These are phyloP conservation scores for Solenodon paradoxus DNA, from an alignment of 2,113 vertebrate genomes.

Conservation along the genomic window DNA sequence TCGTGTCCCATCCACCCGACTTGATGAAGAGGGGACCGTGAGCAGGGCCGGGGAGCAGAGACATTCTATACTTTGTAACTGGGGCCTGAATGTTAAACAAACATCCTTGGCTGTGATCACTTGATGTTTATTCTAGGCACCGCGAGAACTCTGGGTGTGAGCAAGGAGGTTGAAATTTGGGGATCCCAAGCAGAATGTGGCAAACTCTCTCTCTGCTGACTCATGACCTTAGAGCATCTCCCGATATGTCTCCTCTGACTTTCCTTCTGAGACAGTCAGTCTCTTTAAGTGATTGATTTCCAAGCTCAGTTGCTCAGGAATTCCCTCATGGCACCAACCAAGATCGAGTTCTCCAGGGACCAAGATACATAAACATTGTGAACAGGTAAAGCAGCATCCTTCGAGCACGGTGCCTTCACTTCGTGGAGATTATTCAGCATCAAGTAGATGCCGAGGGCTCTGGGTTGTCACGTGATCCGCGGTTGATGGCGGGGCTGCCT, in stretches of 20 bases:
- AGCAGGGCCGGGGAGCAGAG: rapidly evolving
- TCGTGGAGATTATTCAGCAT: too few species aligned
- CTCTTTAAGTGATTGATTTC: neutral
- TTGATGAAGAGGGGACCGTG: too few species aligned
- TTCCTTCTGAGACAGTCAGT: neutral
- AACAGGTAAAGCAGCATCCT: rapidly evolving
- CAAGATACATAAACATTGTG: too few species aligned
- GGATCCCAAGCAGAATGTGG: too few species aligned
- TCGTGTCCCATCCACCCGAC: neutral
- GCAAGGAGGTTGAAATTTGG: neutral
- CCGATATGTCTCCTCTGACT: neutral
- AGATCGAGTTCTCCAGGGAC: neutral
- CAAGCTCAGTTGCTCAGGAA: neutral
- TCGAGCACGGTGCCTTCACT: neutral
- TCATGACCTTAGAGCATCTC: neutral
- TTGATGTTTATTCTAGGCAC: neutral
- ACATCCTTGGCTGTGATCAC: rapidly evolving
- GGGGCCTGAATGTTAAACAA: neutral
- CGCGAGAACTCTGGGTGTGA: too few species aligned
- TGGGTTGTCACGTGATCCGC: too few species aligned
- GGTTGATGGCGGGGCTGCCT: too few species aligned
- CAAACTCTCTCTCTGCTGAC: neutral
- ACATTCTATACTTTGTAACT: neutral
- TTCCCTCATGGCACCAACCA: rapidly evolving
- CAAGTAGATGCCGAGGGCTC: neutral